Conservation (phyloP, 2,888 invertebrate genomes). For the Microchrysa polita region DNA sequence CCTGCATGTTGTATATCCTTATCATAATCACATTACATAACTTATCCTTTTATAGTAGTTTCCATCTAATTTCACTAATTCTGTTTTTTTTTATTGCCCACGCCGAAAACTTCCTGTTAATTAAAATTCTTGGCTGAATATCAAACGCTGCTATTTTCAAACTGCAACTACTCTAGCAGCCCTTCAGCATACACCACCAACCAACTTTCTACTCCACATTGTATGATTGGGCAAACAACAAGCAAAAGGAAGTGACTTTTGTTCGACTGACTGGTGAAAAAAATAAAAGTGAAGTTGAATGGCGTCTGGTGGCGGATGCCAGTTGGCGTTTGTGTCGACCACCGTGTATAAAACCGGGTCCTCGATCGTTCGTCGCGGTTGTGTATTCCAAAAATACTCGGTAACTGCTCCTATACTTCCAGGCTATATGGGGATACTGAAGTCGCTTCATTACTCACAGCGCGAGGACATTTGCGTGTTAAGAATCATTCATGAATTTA, state of each 20-base stretch:
- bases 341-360: no score
- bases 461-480: conserved; percentile 32
- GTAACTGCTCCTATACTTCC: no score
- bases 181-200: neutral
- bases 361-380: no score
- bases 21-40: neutral
- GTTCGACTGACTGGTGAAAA: conserved; percentile 1
- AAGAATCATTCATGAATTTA: conserved; percentile 25
- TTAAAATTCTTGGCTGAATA: conserved; percentile 30
- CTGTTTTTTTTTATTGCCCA: conserved; percentile 8
- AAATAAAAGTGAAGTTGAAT: neutral
- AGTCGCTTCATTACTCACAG: conserved; percentile 36
- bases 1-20: neutral
- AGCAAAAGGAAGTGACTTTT: neutral
- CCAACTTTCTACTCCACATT: neutral
- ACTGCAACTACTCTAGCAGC: conserved; percentile 1
- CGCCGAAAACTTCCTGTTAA: conserved; percentile 8
- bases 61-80: conserved; percentile 26
- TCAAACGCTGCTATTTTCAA: conserved; percentile 12
- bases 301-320: neutral
- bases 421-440: no score
- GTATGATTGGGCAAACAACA: neutral
- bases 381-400: no score
- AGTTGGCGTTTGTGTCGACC: neutral
- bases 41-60: neutral